Percentiles rank a stretch among this genome's conserved stretches.
phyloP scores from a whole-genome alignment of 2,113 vertebrate genomes.

The Trematocara unimaculatum region DNA sequence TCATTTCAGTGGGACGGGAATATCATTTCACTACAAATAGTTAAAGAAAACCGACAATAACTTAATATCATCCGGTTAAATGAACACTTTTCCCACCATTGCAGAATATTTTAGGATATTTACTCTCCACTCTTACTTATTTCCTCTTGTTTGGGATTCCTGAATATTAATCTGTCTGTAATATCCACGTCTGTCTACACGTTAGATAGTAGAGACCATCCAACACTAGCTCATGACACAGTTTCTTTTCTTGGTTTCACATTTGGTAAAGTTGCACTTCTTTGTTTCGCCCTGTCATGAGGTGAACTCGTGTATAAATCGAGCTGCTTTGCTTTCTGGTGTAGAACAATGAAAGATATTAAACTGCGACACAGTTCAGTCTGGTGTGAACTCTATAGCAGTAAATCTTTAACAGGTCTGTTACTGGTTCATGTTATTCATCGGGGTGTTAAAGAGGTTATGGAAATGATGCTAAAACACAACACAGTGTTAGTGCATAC shows the following conservation, averaged over 20 bases:
- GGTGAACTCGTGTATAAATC: not conserved
- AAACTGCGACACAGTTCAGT: not conserved
- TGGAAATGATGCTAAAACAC: not conserved
- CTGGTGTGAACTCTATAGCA: not conserved
- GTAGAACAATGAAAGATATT: not conserved
- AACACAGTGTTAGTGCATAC: not conserved
- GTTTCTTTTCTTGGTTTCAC: not conserved
- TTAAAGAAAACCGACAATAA: not conserved
- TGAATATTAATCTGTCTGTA: not conserved
- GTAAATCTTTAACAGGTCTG: not conserved
- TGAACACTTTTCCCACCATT: not conserved
- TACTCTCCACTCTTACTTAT: not conserved
- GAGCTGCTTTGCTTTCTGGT: not conserved
- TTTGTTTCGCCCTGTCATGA: not conserved
- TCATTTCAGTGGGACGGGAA: not conserved
- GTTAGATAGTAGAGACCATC: not conserved
- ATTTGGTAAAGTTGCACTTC: not conserved
- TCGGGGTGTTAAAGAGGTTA: not conserved
- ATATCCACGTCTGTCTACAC: not conserved
- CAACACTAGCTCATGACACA: accelerated
- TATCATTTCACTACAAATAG: not conserved
- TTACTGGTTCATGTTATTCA: not conserved
- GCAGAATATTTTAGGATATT: not conserved
- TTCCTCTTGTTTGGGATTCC: not conserved
- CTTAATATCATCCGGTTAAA: not conserved